These are phyloP conservation scores for Zaprionus obscuricornis DNA, from an alignment of 2,888 invertebrate genomes.

Conservation along the genomic window DNA sequence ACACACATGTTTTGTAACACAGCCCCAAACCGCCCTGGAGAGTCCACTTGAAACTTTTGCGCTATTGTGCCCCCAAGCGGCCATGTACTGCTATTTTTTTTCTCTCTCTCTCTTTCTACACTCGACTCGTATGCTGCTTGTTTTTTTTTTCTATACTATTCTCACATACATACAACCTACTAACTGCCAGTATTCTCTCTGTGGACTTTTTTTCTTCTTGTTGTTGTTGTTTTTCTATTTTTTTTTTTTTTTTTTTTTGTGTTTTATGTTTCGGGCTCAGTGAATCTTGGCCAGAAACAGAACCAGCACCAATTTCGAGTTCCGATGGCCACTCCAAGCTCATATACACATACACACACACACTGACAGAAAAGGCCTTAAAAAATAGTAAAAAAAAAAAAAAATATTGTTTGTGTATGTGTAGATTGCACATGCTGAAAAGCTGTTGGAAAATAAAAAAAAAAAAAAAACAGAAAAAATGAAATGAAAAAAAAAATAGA, in stretches of 20 bases:
- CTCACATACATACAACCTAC: conserved; percentile 1
- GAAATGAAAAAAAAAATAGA: conserved; percentile 32
- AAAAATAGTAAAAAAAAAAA: conserved; percentile 1
- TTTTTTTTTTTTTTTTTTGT: too few relatives aligned
- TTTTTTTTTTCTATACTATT: neutral
- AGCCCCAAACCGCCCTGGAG: conserved; percentile 19
- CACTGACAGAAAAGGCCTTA: conserved; percentile 24
- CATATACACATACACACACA: too few relatives aligned
- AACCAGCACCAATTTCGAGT: conserved; percentile 28
- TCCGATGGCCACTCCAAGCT: conserved; percentile 16
- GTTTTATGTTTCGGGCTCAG: conserved; percentile 53
- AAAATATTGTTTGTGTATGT: neutral
- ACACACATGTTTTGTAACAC: conserved; percentile 6
- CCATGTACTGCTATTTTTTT: conserved; percentile 42
- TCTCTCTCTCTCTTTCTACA: conserved; percentile 1
- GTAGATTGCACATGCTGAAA: conserved; percentile 2
- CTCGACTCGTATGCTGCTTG: neutral
- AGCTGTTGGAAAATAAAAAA: neutral
- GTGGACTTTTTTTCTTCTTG: too few relatives aligned
- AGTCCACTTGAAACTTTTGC: conserved; percentile 75
- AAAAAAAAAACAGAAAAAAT: neutral
- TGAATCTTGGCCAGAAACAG: conserved; percentile 60
- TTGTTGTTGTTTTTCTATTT: too few relatives aligned
- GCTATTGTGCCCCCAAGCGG: conserved; percentile 66
- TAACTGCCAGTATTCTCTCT: conserved; percentile 32